Base-by-base conservation (phyloP, 2,888 invertebrate species). In the Macrophya annulata region DNA sequence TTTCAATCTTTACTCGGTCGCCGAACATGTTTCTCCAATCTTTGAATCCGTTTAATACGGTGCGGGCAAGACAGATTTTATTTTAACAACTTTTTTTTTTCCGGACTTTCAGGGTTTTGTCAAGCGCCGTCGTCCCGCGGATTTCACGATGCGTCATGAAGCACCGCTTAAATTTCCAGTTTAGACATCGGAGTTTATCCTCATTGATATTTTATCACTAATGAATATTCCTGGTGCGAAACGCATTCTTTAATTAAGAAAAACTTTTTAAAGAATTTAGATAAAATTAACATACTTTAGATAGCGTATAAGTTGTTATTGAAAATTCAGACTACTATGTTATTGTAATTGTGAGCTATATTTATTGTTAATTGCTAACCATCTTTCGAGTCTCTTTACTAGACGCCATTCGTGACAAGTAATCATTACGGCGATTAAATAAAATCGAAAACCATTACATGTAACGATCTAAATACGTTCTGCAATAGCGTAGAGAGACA, bases 1-100 rank as follows among this genome's bases (percentile, higher is more conserved):
- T 81, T 81, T 77, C 77, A 51, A 55, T 55, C 55, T n/a, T 77
- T n/a, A 77, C 48, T 77, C 31, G 81, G 77, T 51, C 77, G 51
- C 17, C 31, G n/a, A 77, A 31, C 40, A 43, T 37, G 2, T 31
- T 21, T 45, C 21, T 43, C n/a, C 72, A 10, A 45, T 45, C 45
- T 74, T 74, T 9, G 25, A 21, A 45, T 74, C 45, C 72, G 9
- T 74, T 45, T 45, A 25, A 10, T 43, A 21, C 72, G n/a, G 72
- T 45, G 72, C 43, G 21, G 21, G 8, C 68, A 6, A 68, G 37
- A 68, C 68, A 37, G 68, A 37, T 68, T 68, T 68, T 37, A n/a
- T 37, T 68, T 68, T 37, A 17, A 2, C 12, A 17, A 68, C 31
- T 37, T 68, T 68, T 68, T 68, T 37, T 68, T 68, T 68, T 68